Conservation (phyloP, 2,797 vertebrate species). For the Nyctibius grandis region DNA sequence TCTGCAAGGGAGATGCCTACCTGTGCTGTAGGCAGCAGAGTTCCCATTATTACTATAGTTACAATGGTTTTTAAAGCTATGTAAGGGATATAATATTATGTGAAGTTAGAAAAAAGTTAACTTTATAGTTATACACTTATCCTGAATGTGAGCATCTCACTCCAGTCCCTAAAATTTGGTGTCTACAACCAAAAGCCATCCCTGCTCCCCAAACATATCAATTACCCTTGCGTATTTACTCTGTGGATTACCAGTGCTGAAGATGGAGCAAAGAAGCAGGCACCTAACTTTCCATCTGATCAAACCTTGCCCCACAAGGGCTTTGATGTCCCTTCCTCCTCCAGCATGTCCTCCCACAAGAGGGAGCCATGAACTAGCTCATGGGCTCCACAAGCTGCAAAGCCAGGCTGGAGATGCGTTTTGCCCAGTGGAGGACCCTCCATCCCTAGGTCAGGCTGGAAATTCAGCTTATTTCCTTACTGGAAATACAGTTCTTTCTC, state of each 20-base stretch:
- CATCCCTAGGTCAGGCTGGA: background rate
- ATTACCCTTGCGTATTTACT: accelerated
- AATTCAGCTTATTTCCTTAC: background rate
- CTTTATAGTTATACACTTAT: accelerated
- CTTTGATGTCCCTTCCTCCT: background rate
- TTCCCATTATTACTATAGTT: background rate
- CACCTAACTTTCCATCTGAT: background rate
- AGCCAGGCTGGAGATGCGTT: accelerated
- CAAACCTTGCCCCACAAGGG: background rate
- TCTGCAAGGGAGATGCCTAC: background rate
- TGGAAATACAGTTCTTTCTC: background rate
- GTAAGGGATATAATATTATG: background rate
- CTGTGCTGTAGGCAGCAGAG: background rate
- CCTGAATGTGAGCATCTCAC: background rate
- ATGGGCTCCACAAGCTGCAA: background rate
- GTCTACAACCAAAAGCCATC: background rate
- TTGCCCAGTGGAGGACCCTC: background rate
- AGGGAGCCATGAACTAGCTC: slow-evolving; percentile 21
- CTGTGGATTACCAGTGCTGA: background rate
- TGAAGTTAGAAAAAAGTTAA: background rate
- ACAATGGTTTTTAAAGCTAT: background rate
- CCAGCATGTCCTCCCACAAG: background rate
- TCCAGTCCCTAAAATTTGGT: background rate
- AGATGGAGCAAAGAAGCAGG: background rate
- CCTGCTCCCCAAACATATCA: background rate